Conservation (phyloP, 2,888 invertebrate species). For the Trissonchulus sp. region DNA sequence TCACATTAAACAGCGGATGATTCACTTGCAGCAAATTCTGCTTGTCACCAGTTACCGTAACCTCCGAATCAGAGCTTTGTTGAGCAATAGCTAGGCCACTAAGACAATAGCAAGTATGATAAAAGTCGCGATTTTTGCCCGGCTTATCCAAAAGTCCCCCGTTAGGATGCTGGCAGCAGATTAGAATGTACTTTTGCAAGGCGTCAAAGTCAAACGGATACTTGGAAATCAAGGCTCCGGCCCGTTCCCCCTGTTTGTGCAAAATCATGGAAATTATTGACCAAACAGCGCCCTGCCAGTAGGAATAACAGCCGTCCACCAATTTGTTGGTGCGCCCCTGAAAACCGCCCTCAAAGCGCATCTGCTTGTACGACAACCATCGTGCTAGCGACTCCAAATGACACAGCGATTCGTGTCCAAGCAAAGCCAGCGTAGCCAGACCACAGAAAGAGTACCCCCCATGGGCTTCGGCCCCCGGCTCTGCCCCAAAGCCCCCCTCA, state of each 20-base stretch:
- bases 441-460: conserved; percentile 99
- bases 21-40: conserved; percentile 29
- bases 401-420: conserved; percentile 57
- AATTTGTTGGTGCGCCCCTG: conserved; percentile 93
- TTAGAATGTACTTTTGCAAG: conserved; percentile 85
- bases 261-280: conserved; percentile 75
- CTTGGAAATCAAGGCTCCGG: conserved; percentile 18
- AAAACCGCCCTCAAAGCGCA: conserved; percentile 90
- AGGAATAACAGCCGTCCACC: conserved; percentile 97
- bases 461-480: conserved; percentile 91
- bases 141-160: conserved; percentile 96
- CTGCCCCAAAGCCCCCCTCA: conserved; percentile 95
- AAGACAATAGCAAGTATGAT: conserved; percentile 92
- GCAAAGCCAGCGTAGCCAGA: conserved; percentile 75
- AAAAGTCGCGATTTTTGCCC: conserved; percentile 79
- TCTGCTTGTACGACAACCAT: conserved; percentile 85
- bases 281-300: conserved; percentile 93
- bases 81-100: conserved; percentile 92
- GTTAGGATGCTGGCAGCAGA: conserved; percentile 76
- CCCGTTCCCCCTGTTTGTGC: conserved; percentile 39
- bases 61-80: conserved; percentile 54
- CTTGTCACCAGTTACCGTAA: not conserved
- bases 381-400: conserved; percentile 54
- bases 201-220: conserved; percentile 53
- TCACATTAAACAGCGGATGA: conserved; percentile 43